Base-by-base conservation (phyloP, 2,888 invertebrate species). In the Euproctis similis region DNA sequence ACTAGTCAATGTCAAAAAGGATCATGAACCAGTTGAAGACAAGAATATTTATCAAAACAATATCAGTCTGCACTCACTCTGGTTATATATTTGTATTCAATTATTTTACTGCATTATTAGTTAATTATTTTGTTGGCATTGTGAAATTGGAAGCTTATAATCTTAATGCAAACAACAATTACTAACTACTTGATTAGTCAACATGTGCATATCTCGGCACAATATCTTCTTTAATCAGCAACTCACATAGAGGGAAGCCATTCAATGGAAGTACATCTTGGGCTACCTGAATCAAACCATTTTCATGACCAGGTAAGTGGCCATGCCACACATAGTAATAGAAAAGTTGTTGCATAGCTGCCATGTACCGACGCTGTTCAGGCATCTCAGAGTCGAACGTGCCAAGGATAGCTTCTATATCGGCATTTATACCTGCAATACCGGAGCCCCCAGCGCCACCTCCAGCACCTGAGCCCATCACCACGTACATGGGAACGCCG, bases 271-370 rank as follows among this genome's bases (percentile, higher is more conserved):
- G 72, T 8, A 88, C 82, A 62, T 93, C 93, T 61, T 93, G 92
- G 1, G 87, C 92, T 1, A 94, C 88, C 12, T 90, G 82, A 19
- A 93, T 74, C 8, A 93, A 85, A 6, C 86, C 80, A 16, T 82
- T 71, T 31, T 88, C 88, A 4, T 87, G 86, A n/a, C 89, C 87
- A 7, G 87, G 77, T 31, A 92, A 77, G 41, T 86, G 87, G n/a
- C 92, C 94, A 44, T 91, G 89, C 86, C 91, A 89, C 1, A 94
- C 92, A 53, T 88, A 95, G 52, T 92, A 89, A 68, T 93, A 94
- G 70, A 95, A 95, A 14, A 94, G 71, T 41, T 91, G 89, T 58
- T 94, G 93, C 86, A 95, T 92, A 7, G 93, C 90, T 1, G 90
- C 87, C 46, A 92, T 88, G 59, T 89, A 94, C 9, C 91, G 86